Conservation (phyloP, 2,888 invertebrate genomes). For the Encarsia formosa region DNA sequence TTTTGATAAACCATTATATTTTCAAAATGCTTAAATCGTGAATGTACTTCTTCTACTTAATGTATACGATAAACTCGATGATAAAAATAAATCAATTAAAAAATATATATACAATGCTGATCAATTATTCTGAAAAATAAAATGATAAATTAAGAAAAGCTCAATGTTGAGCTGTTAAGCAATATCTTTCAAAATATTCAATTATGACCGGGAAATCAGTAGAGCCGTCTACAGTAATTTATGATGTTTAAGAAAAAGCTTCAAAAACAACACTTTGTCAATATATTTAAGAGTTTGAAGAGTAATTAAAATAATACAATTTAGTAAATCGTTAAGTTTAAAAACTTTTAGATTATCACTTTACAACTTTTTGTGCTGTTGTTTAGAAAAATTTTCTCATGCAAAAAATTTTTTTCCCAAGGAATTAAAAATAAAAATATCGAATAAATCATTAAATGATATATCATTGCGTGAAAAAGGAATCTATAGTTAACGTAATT, state of each 20-base stretch:
- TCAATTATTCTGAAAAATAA: no score
- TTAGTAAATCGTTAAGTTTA: conserved; percentile 24
- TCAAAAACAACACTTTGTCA: conserved; percentile 16
- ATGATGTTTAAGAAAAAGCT: conserved; percentile 1
- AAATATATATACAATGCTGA: background rate
- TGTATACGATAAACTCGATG: conserved; percentile 8
- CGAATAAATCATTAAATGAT: no score
- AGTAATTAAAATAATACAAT: conserved; percentile 15
- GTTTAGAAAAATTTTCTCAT: conserved; percentile 7
- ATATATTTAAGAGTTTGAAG: no score
- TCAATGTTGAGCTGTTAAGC: no score
- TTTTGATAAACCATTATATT: no score
- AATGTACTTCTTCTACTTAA: no score
- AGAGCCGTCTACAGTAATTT: conserved; percentile 3
- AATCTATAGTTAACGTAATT: no score
- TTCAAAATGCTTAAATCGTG: no score
- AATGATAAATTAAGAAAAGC: no score
- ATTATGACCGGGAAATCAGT: no score
- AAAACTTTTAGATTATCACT: conserved; percentile 22
- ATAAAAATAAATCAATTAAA: background rate
- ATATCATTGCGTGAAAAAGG: no score
- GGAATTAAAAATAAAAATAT: conserved; percentile 23
- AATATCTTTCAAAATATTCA: no score
- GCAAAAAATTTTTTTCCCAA: conserved; percentile 15
- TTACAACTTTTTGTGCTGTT: conserved; percentile 19